A percentile compares a stretch with the other conserved stretches of the same genome.
Conservation (phyloP, 2,888 invertebrate genomes). For the Protophormia terraenovae region DNA sequence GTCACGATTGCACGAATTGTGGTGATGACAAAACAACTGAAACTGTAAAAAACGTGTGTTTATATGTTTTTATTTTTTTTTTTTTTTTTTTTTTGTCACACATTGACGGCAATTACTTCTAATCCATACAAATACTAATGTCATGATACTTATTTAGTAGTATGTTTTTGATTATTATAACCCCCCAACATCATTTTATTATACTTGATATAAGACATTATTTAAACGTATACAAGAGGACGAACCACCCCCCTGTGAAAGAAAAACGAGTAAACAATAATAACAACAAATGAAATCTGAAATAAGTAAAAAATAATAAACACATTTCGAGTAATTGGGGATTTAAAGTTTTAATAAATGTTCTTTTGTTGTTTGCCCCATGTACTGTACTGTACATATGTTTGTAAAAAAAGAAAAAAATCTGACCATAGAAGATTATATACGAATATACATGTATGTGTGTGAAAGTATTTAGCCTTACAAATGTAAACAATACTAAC, state of each 20-base stretch:
- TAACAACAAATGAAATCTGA: conserved; percentile 56
- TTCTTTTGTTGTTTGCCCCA: conserved; percentile 12
- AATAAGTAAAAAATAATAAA: conserved; percentile 64
- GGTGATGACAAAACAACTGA: conserved; percentile 27
- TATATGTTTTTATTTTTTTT: background rate
- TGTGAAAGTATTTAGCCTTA: no score
- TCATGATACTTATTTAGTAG: conserved; percentile 55
- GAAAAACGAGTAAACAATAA: conserved; percentile 17
- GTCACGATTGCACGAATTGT: conserved; percentile 22
- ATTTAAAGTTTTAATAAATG: conserved; percentile 59
- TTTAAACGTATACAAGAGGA: background rate
- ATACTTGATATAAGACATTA: background rate
- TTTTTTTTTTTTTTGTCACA: background rate
- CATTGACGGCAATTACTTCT: conserved; percentile 60
- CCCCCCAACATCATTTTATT: conserved; percentile 25
- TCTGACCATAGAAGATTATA: conserved; percentile 50
- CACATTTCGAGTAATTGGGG: conserved; percentile 61
- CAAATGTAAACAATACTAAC: background rate
- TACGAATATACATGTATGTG: background rate
- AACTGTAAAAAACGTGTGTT: conserved; percentile 14
- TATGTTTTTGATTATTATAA: conserved; percentile 61
- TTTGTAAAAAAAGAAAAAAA: background rate
- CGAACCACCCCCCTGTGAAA: background rate
- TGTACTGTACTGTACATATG: background rate
- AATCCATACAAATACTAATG: conserved; percentile 67